These are phyloP conservation scores for Lerista edwardsae DNA, from an alignment of 2,797 vertebrate species.

Conservation along the genomic window DNA sequence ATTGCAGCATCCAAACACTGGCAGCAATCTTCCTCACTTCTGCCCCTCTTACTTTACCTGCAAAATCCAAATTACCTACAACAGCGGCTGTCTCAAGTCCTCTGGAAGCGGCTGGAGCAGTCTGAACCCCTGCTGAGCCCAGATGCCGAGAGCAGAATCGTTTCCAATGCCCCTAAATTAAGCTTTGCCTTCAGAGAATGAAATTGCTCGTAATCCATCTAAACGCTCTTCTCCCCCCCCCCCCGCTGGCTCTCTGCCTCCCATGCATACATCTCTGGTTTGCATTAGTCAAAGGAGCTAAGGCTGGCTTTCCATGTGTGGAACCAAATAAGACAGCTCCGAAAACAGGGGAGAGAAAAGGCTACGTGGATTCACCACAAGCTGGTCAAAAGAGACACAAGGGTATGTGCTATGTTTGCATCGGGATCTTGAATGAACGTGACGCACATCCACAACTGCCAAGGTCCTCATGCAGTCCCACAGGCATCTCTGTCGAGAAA, in stretches of 20 bases:
- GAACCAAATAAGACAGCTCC: slow-evolving; percentile 23
- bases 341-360: neutral
- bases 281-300: slow-evolving; percentile 15
- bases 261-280: slow-evolving; percentile 31
- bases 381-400: neutral
- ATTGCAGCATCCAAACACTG: neutral
- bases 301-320: neutral
- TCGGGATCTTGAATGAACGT: neutral
- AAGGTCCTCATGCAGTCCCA: neutral
- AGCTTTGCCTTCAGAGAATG: slow-evolving; percentile 36
- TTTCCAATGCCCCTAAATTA: slow-evolving; percentile 29
- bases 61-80: slow-evolving; percentile 17
- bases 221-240: slow-evolving; percentile 9
- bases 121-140: neutral
- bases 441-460: neutral
- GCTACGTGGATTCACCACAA: neutral
- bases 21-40: neutral
- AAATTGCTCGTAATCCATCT: slow-evolving; percentile 45
- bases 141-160: slow-evolving; percentile 9
- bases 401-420: too few relatives aligned
- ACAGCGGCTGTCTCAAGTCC: neutral
- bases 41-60: slow-evolving; percentile 8
- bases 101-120: neutral
- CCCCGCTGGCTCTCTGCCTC: slow-evolving; percentile 22
- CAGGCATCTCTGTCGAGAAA: neutral